Evolutionary conservation across 2,888 invertebrate genomes (phyloP), one percentile per base, ranked within the genome.

Genomic region (Pristionchus arcanus): DNA sequence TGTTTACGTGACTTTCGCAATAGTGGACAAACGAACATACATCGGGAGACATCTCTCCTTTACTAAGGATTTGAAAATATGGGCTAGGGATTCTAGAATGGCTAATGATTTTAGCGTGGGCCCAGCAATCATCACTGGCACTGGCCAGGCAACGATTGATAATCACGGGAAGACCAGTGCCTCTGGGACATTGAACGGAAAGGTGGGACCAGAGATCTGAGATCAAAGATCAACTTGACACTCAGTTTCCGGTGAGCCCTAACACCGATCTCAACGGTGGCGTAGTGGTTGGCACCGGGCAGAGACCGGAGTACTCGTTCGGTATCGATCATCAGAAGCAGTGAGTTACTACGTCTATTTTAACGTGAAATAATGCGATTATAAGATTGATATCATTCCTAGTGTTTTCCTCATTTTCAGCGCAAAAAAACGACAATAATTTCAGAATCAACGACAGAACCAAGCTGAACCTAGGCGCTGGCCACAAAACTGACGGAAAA

Each of bases 401-500:
- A n/a, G n/a, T n/a, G n/a, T n/a, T n/a, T n/a, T n/a, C n/a, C n/a
- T n/a, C n/a, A n/a, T n/a, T n/a, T n/a, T n/a, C n/a, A n/a, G n/a
- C n/a, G n/a, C n/a, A 21, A 59, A 59, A 59, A 59, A 21, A 59
- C 15, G 19, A 59, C 4, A 59, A 4, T 13, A 59, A 2, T 59
- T 66, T 66, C n/a, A 68, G 68, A n/a, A 68, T 68, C 68, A 68
- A 68, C 68, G 68, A 68, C n/a, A 21, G 28, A 25, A 68, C 68
- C 5, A 68, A 68, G 28, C 68, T 25, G n/a, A 68, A 25, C n/a
- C 9, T 28, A 28, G 68, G n/a, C 1, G 28, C 28, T 28, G 68
- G 68, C 28, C 68, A 68, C 68, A 13, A 68, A 68, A 68, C 68
- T 7, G 28, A 68, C 28, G 25, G 25, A 9, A 25, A 13, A 28